Conservation (phyloP, 2,797 vertebrate species). For the Squalus acanthias region DNA sequence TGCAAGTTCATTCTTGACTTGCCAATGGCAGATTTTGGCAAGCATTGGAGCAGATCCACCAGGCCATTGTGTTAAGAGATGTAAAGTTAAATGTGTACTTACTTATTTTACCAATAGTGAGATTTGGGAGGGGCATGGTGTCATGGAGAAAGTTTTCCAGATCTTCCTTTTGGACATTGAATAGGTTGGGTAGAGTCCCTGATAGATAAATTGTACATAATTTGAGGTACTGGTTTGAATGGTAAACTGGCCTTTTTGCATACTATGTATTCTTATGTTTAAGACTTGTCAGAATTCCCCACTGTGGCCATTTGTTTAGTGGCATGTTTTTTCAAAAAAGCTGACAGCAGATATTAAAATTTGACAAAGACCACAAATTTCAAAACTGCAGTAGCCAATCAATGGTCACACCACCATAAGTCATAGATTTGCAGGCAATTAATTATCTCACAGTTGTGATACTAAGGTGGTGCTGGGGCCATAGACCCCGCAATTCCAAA, state of each 20-base stretch:
- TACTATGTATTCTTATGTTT: not conserved
- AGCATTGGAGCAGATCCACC: not conserved
- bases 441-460: not conserved
- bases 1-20: not conserved
- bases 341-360: not conserved
- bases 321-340: not conserved
- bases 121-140: not conserved
- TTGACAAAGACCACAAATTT: not conserved
- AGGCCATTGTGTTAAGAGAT: not conserved
- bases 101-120: not conserved
- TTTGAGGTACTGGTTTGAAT: not conserved
- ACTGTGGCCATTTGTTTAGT: not conserved
- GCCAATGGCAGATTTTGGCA: not conserved
- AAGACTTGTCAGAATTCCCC: not conserved
- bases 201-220: not conserved
- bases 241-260: not conserved
- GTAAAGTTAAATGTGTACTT: not conserved
- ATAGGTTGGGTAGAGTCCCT: not conserved
- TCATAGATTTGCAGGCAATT: not conserved
- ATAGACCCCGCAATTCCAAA: not conserved
- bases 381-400: not conserved
- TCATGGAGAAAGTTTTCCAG: not conserved
- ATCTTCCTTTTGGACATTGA: not conserved
- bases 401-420: not conserved
- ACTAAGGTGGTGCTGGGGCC: not conserved